These are phyloP conservation scores for Stegostoma tigrinum DNA, from an alignment of 2,113 vertebrate genomes.

Conservation along the genomic window DNA sequence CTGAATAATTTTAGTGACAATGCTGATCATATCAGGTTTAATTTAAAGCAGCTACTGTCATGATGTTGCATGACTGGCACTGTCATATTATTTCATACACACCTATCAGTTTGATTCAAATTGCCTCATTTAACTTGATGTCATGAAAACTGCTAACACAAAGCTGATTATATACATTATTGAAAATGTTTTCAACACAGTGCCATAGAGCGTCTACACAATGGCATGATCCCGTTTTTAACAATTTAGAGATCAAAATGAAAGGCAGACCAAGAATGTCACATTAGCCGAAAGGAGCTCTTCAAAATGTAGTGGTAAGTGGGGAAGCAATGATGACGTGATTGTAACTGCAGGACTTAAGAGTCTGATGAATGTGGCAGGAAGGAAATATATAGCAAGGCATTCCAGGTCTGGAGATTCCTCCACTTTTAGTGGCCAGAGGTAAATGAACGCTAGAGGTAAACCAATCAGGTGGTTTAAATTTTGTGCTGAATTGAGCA, in stretches of 20 bases:
- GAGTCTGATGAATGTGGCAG: background rate
- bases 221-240: background rate
- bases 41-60: background rate
- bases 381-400: background rate
- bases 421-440: too few species aligned
- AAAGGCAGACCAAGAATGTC: background rate
- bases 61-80: background rate
- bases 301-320: background rate
- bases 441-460: too few species aligned
- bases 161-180: background rate
- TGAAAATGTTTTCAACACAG: background rate
- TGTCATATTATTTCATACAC: background rate
- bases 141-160: background rate
- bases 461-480: too few species aligned
- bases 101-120: background rate
- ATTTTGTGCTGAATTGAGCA: too few species aligned
- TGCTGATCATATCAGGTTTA: background rate
- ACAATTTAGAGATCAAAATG: background rate
- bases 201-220: background rate
- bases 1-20: background rate
- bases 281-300: background rate
- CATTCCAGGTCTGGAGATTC: background rate
- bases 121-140: slow-evolving; percentile 15
- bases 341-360: background rate
- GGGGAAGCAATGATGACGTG: background rate